Base-by-base conservation (phyloP, 2,113 vertebrate genomes). In the Grammomys dolichurus region DNA sequence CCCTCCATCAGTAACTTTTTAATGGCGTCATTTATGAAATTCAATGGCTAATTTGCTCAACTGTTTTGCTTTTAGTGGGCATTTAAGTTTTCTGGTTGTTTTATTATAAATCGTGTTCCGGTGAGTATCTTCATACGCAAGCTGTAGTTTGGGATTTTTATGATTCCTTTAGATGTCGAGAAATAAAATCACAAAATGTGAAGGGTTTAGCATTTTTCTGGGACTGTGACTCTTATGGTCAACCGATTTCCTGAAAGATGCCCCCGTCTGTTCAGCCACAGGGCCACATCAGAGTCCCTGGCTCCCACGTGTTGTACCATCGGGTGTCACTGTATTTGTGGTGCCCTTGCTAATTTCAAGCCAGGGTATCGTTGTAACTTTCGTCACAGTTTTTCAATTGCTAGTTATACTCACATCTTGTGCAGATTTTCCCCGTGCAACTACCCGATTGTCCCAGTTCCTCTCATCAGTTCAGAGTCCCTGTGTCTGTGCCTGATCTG, bases 291-390 rank as follows among this genome's bases (percentile, higher is more conserved):
- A 46, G 54, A 16, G 13, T 46, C 20, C 17, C 16, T 17, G 2
- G 4, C 17, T 72, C n/a, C 48, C 22, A 17, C 0, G 0, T 0
- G 19, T 4, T 22, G 4, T 7, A 31, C 86, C 54, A 0, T 0
- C 1, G 63, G 58, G 73, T 24, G 6, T 22, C 33, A 9, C 4
- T 51, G 91, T 31, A 8, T 72, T 31, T 67, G 0, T 7, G 43
- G 36, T 28, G 17, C 3, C 46, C 36, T 63, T n/a, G 81, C 70
- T 51, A 9, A 70, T 80, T 22, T 11, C 40, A 63, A 69, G 60
- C n/a, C 36, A 56, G 87, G n/a, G 51, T 31, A 2, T 40, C 60
- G 0, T 20, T 36, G 33, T 13, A 20, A 31, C 7, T 93, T 56
- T 19, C 28, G 0, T 20, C 17, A 67, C 7, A 6, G 5, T 19